Evolutionary conservation across 2,113 vertebrate genomes (phyloP), one percentile per base, ranked within the genome.

Genomic region (Sula dactylatra): DNA sequence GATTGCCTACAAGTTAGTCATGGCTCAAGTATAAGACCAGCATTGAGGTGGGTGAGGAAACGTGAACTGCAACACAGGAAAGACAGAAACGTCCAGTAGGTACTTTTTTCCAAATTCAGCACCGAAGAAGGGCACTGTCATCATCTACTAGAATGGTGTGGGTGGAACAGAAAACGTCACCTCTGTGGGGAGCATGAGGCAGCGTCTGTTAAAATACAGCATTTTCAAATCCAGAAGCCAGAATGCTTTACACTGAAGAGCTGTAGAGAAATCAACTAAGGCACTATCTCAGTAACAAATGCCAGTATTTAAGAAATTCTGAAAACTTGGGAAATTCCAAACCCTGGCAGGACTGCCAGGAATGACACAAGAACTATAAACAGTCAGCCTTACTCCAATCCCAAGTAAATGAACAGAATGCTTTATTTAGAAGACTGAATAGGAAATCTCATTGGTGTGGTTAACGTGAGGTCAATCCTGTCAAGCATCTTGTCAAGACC

Each of bases 1-100:
- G 38, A 15, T 4, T 19, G 40, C 31, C 47, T 16, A 5, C 12
- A 17, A 29, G 82, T 10, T 10, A 26, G 40, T 11, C 0, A 1
- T 15, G 55, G 42, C 32, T 49, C 14, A 26, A 29, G 58, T 6
- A 2, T 5, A 27, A 21, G 34, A 27, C 14, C 64, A 59, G 71
- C 45, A 8, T 0, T n/a, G 52, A 22, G 24, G 14, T 8, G 29
- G 54, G 47, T 24, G 32, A 56, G 62, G 55, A 73, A 62, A 62
- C 2, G 14, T 5, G n/a, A 55, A 11, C 54, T 16, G n/a, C 11
- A 38, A 49, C 0, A 4, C 4, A 25, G 47, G 20, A 56, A 34
- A 31, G 69, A 21, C 54, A 62, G 72, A n/a, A 56, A 24, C 16
- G 32, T 24, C 61, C 66, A 26, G 59, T 2, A 55, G 61, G 72